A percentile compares a stretch with the other conserved stretches of the same genome.
phyloP scores from a whole-genome alignment of 30 jellyfish, hydroid and myxozoan species.

The Mastigias papua region DNA sequence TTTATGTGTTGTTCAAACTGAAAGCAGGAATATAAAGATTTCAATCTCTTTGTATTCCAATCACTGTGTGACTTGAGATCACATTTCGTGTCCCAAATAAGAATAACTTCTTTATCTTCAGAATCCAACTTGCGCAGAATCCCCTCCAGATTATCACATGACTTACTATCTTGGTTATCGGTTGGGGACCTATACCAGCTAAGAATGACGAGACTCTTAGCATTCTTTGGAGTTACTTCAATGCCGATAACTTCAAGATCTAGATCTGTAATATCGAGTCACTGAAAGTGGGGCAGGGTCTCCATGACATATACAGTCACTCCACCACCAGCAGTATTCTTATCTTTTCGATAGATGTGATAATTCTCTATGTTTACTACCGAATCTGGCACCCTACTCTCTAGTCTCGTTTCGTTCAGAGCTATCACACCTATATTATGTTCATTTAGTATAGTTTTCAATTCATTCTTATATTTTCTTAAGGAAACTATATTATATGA shows the following conservation, averaged over 20 bases:
- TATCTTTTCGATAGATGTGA: too few relatives aligned
- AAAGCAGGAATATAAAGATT: slow-evolving; percentile 19
- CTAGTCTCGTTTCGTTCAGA: too few relatives aligned
- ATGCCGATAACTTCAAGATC: slow-evolving; percentile 25
- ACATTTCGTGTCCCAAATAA: slow-evolving; percentile 24
- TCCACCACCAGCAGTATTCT: too few relatives aligned
- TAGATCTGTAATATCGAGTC: slow-evolving; percentile 4
- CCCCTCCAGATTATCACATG: slow-evolving; percentile 31
- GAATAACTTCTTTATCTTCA: slow-evolving; percentile 36
- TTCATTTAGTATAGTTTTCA: too few relatives aligned
- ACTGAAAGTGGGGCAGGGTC: too few relatives aligned
- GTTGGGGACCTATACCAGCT: slow-evolving; percentile 48
- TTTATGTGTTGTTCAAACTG: slow-evolving; percentile 22
- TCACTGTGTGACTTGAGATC: slow-evolving; percentile 11
- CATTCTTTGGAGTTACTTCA: slow-evolving; percentile 28
- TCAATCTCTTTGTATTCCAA: slow-evolving; percentile 35
- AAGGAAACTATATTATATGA: too few relatives aligned
- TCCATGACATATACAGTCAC: too few relatives aligned
- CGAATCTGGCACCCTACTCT: too few relatives aligned
- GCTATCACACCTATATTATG: too few relatives aligned
- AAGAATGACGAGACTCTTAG: slow-evolving; percentile 11
- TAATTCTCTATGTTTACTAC: too few relatives aligned
- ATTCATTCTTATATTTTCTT: too few relatives aligned
- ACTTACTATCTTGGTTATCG: slow-evolving; percentile 2
- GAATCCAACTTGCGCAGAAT: slow-evolving; percentile 36